Evolutionary conservation across 2,113 vertebrate species (phyloP), one percentile per base, ranked within the genome.

Genomic region (chimpanzee (Pan troglodytes)): DNA sequence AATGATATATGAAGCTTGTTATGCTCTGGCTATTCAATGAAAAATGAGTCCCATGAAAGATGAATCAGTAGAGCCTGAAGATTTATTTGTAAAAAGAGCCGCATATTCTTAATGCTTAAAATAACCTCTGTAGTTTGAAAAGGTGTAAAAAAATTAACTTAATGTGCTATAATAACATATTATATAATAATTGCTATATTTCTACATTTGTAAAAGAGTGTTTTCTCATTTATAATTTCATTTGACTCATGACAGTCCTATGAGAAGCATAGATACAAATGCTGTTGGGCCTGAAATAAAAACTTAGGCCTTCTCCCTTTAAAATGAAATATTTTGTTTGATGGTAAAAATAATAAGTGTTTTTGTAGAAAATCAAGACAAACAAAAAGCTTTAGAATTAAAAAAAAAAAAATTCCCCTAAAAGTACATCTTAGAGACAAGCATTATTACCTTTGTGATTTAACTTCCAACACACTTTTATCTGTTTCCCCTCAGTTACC

Each of bases 31-130:
- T 75, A 1, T 2, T 91, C 45, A 30, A 3, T 90, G 89, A 94
- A 78, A 94, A 94, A 80, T 52, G 87, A 90, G 48, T 70, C 95
- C 90, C 88, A 8, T 4, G 61, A 76, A 92, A 97, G 30, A 79
- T 61, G 43, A 94, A n/a, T n/a, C 45, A 25, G 57, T 14, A 45
- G 35, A 90, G 84, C 64, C 67, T 67, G 50, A 92, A 90, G 83
- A 90, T 61, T 80, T 80, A 72, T 90, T 92, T 91, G 38, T 48
- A 76, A 73, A n/a, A 79, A 88, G 45, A 90, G 67, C 43, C 13
- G 87, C 68, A 12, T 23, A 18, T 73, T 85, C 55, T 92, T 94
- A 86, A 85, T 92, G 43, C 48, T 83, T 96, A 73, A 72, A 90
- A 92, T 92, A 83, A 84, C 48, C 64, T 57, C 80, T 64, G n/a